These are phyloP conservation scores for Crossocerus cetratus DNA, from an alignment of 2,888 invertebrate genomes.

Conservation along the genomic window DNA sequence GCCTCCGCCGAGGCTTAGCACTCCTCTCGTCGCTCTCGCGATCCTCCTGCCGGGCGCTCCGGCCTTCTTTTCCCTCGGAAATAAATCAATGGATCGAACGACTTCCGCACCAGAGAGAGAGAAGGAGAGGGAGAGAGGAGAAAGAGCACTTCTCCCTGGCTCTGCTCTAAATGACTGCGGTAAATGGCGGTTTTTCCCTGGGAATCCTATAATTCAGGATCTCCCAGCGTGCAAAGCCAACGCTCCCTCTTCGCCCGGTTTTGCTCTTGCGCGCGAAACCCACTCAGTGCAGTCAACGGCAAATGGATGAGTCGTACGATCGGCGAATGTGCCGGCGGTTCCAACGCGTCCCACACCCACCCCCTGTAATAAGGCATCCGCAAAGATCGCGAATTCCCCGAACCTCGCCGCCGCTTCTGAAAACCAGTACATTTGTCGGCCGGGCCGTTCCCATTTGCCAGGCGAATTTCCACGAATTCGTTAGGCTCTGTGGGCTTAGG, in stretches of 20 bases:
- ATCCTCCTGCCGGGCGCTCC: neutral
- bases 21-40: slow-evolving; percentile 16
- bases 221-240: slow-evolving; percentile 24
- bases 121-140: too few species aligned
- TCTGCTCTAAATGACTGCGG: slow-evolving; percentile 45
- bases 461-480: too few species aligned
- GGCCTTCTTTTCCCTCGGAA: slow-evolving; percentile 21
- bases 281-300: too few species aligned
- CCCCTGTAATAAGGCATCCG: too few species aligned
- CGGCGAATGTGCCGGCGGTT: too few species aligned
- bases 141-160: neutral
- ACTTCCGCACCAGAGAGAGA: slow-evolving; percentile 37
- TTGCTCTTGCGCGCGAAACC: neutral
- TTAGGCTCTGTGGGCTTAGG: too few species aligned
- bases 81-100: slow-evolving; percentile 50
- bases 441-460: too few species aligned
- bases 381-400: too few species aligned
- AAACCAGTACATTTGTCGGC: too few species aligned
- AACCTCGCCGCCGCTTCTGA: too few species aligned
- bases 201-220: slow-evolving; percentile 57
- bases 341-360: too few species aligned
- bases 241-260: slow-evolving; percentile 18
- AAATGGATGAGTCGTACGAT: too few species aligned
- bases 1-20: slow-evolving; percentile 33
- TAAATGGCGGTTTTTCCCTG: slow-evolving; percentile 56